A percentile compares a stretch with the other conserved stretches of the same genome.
Evolutionary conservation across 1,140 invertebrate genomes (phyloP).

Genomic region (Ips typographus): DNA sequence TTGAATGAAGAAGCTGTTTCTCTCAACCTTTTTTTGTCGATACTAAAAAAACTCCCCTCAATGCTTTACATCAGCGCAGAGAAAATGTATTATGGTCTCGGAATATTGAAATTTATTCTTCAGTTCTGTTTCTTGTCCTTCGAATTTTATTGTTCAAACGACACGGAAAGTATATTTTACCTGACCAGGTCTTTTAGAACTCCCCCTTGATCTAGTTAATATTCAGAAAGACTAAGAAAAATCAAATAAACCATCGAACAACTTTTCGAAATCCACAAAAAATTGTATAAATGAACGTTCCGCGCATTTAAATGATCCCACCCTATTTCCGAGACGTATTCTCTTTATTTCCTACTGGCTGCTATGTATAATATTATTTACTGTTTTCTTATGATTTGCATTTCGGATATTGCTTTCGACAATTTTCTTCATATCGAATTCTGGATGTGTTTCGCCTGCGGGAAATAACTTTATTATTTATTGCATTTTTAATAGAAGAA

Average conservation of each 20-base stretch:
- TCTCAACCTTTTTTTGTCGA: no score
- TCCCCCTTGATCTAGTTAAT: neutral
- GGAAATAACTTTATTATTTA: slow-evolving; percentile 2
- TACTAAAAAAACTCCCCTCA: no score
- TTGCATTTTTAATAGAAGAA: neutral
- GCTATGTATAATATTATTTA: slow-evolving; percentile 21
- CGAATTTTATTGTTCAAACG: neutral
- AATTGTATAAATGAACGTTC: slow-evolving; percentile 13
- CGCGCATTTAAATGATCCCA: slow-evolving; percentile 23
- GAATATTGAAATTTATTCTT: no score
- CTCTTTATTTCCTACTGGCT: neutral
- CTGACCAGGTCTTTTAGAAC: neutral
- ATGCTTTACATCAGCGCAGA: neutral
- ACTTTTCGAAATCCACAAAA: slow-evolving; percentile 22
- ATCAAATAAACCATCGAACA: slow-evolving; percentile 17
- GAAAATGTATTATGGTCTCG: neutral
- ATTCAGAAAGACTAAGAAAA: slow-evolving; percentile 1
- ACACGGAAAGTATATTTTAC: neutral
- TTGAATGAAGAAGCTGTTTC: no score
- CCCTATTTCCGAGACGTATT: slow-evolving; percentile 9
- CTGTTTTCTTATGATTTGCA: slow-evolving; percentile 13
- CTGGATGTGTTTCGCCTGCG: neutral
- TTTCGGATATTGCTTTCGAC: slow-evolving; percentile 13
- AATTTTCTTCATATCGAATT: slow-evolving; percentile 9
- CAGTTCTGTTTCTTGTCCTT: neutral